phyloP scores from a whole-genome alignment of 2,797 vertebrate genomes.

The Acrossocheilus fasciatus region DNA sequence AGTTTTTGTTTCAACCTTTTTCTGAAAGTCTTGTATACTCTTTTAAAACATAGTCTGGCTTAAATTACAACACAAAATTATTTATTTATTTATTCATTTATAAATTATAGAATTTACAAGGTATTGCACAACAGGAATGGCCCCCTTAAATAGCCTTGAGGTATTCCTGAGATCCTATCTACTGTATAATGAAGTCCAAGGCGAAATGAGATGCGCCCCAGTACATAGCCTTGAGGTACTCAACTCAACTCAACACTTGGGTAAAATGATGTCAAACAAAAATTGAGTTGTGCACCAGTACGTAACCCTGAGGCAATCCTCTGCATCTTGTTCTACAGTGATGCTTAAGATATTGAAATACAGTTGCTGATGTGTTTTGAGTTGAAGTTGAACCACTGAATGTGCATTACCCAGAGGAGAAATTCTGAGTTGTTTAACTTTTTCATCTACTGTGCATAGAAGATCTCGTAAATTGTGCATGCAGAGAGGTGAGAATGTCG shows the following conservation, averaged over 20 bases:
- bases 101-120: background rate
- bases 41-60: background rate
- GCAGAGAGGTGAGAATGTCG: background rate
- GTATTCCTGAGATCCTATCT: background rate
- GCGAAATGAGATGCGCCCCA: background rate
- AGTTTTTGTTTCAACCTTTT: background rate
- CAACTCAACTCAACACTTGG: background rate
- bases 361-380: background rate
- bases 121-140: background rate
- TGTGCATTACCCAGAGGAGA: background rate
- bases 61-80: background rate
- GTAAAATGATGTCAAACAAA: background rate
- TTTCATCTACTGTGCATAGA: background rate
- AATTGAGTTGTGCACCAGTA: background rate
- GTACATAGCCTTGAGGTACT: background rate
- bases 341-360: background rate
- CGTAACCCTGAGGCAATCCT: background rate
- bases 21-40: background rate
- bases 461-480: conserved; percentile 1
- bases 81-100: no score
- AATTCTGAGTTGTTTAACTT: background rate
- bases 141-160: background rate
- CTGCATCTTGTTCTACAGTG: background rate
- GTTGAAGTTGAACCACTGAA: background rate
- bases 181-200: background rate